These are phyloP conservation scores for Stenchaetothrips biformis DNA, from an alignment of 2,888 invertebrate species.

Conservation along the genomic window DNA sequence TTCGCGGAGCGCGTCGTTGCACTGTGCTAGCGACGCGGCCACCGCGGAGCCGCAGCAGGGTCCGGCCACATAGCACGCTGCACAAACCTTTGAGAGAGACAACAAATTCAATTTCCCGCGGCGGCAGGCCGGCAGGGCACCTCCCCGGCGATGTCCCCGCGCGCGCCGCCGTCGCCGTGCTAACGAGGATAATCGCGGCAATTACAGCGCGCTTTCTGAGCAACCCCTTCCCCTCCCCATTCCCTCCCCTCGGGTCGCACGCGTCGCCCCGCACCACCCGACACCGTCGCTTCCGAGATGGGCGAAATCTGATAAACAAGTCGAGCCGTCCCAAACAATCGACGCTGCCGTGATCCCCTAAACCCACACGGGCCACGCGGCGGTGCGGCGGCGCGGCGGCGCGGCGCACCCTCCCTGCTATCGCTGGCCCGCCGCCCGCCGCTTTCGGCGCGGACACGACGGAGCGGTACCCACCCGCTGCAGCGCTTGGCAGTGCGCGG, in stretches of 20 bases:
- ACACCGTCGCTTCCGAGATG: not conserved
- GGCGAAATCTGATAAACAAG: slow-evolving; percentile 13
- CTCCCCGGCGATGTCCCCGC: not conserved
- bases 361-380: not conserved
- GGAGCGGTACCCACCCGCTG: not conserved
- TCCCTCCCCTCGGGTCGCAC: not conserved
- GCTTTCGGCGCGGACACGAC: too few species aligned
- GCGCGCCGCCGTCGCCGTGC: not conserved
- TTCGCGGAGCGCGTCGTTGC: too few species aligned
- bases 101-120: not conserved
- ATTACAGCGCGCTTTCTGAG: not conserved
- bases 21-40: too few species aligned
- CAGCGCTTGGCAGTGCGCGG: not conserved
- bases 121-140: not conserved
- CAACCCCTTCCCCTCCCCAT: not conserved
- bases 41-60: too few species aligned
- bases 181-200: slow-evolving; percentile 18
- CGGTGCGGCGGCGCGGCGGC: too few species aligned
- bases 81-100: too few species aligned
- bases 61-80: too few species aligned
- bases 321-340: slow-evolving; percentile 15
- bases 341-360: not conserved
- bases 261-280: not conserved
- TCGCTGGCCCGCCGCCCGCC: too few species aligned
- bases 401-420: not conserved